Evolutionary conservation across 2,113 vertebrate species (phyloP), one percentile per base, ranked within the genome.

Genomic region (Dermatemys mawii): DNA sequence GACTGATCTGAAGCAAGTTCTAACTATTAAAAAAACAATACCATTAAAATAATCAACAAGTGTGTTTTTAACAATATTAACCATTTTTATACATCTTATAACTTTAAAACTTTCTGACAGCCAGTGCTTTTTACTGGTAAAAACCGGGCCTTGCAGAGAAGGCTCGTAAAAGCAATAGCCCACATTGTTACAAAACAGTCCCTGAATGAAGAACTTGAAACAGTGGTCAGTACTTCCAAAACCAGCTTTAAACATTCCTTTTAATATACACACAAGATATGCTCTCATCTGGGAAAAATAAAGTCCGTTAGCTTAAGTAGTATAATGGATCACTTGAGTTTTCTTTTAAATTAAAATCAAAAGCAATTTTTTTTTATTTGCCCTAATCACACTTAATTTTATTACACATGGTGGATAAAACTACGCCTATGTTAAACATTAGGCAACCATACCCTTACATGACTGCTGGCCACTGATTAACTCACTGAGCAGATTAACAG

Each of bases 1-100:
- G 48, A 78, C 0, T 24, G 35, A 63, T 5, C 60, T 63, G 13
- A 63, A 32, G 0, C 22, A 75, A 24, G 1, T 55, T 75, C 32
- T 57, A 2, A 55, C 35, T 19, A 35, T 10, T 26, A 9, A 67
- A 54, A 17, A 53, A 53, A 51, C n/a, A n/a, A n/a, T n/a, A n/a
- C n/a, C n/a, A n/a, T n/a, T n/a, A n/a, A n/a, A n/a, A n/a, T n/a
- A n/a, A n/a, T n/a, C n/a, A n/a, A n/a, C n/a, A n/a, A n/a, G n/a
- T n/a, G n/a, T n/a, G n/a, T n/a, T n/a, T n/a, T n/a, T 75, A 82
- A 38, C 10, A 41, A 12, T 9, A 27, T 73, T 83, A 60, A 38
- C 51, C 70, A 53, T n/a, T 17, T 75, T 75, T 35, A n/a, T 17
- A 78, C 60, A 67, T 19, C 60, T 19, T 21, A 51, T 8, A 78